Evolutionary conservation across 2,797 vertebrate genomes (phyloP).

Genomic region (Sebastolobus altivelis): DNA sequence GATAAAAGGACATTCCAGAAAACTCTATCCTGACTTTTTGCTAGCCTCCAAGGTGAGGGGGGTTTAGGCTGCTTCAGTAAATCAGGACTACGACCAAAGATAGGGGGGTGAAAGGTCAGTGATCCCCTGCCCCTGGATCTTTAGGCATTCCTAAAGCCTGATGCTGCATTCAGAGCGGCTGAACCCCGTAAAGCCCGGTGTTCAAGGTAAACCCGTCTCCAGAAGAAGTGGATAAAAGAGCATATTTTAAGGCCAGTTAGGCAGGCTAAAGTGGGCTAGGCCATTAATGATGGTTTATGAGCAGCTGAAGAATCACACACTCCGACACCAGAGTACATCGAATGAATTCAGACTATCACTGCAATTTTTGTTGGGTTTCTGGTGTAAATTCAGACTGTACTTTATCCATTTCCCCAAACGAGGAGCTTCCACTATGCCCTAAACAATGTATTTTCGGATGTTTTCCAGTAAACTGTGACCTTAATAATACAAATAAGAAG

Average conservation of each 20-base stretch:
- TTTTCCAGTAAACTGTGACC: too few relatives aligned
- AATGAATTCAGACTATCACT: not conserved
- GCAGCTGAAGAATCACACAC: not conserved
- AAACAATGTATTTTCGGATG: too few relatives aligned
- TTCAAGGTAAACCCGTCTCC: conserved; percentile 28
- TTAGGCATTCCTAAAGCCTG: conserved; percentile 53
- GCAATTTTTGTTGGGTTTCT: not conserved
- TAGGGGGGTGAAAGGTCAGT: conserved; percentile 58
- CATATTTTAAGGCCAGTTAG: conserved; percentile 28
- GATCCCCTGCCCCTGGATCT: conserved; percentile 46
- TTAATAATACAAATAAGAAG: too few relatives aligned
- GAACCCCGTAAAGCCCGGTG: conserved; percentile 13
- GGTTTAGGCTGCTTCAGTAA: conserved; percentile 44
- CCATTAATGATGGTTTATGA: conserved; percentile 25
- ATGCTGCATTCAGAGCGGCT: conserved; percentile 14
- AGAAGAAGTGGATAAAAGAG: conserved; percentile 49
- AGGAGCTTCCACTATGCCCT: too few relatives aligned
- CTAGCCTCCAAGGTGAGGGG: conserved; percentile 22
- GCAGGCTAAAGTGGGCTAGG: conserved; percentile 33
- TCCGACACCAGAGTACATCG: not conserved
- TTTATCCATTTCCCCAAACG: too few relatives aligned
- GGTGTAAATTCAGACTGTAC: not conserved
- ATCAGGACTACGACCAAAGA: conserved; percentile 55
- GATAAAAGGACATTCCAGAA: conserved; percentile 57
- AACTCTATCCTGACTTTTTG: not conserved